Evolutionary conservation across 1,140 invertebrate species (phyloP).

Genomic region (Sminthurinus signatus): DNA sequence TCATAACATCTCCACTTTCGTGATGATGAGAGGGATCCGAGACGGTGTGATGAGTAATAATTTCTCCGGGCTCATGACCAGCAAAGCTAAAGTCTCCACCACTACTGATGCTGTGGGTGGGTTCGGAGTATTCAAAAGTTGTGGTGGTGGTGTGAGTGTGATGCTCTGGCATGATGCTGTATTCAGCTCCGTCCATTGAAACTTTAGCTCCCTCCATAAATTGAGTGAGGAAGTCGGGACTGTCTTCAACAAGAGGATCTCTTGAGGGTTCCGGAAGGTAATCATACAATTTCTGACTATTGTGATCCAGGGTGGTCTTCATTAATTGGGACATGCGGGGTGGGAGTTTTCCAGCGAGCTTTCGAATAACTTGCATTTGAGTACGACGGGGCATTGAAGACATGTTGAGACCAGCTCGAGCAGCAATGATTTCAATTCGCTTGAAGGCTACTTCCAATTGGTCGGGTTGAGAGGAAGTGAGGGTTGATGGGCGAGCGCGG

Average conservation of each 20-base stretch:
- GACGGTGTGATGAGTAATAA: neutral
- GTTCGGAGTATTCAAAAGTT: slow-evolving; percentile 2
- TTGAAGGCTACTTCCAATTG: slow-evolving; percentile 38
- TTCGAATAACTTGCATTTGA: slow-evolving; percentile 36
- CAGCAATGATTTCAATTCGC: slow-evolving; percentile 39
- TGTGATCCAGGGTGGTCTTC: slow-evolving; percentile 20
- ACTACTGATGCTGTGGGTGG: neutral
- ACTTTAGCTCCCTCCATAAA: slow-evolving; percentile 20
- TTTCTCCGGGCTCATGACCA: neutral
- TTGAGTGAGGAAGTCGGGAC: slow-evolving; percentile 3
- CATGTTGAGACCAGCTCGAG: slow-evolving; percentile 39
- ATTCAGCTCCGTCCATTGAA: slow-evolving; percentile 6
- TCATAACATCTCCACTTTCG: neutral
- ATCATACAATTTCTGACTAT: slow-evolving; percentile 33
- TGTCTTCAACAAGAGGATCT: slow-evolving; percentile 33
- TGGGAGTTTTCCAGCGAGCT: slow-evolving; percentile 30
- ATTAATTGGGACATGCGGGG: slow-evolving; percentile 22
- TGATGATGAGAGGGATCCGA: neutral
- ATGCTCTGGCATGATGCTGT: neutral
- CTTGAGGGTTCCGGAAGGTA: slow-evolving; percentile 33
- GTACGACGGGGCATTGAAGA: slow-evolving; percentile 34
- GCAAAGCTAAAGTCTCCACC: no score
- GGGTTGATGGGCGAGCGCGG: slow-evolving; percentile 24
- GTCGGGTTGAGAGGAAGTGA: slow-evolving; percentile 25
- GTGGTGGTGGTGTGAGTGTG: no score